Base-by-base conservation (phyloP, 2,113 vertebrate species). In the Nettapus auritus region DNA sequence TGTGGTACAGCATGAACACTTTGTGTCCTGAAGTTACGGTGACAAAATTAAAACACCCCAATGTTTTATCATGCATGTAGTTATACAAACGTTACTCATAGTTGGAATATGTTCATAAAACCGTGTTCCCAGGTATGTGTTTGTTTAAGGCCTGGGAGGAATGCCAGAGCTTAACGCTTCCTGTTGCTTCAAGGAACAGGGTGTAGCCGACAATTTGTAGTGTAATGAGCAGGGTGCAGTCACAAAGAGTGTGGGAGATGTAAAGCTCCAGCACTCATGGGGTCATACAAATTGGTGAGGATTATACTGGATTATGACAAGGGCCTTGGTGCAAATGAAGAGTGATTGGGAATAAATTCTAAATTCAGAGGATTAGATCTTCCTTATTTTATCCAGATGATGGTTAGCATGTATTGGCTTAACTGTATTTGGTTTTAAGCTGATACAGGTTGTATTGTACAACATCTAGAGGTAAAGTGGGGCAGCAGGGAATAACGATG, bases 131-230 rank as follows among this genome's bases (percentile, higher is more conserved):
- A 76, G 62, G 57, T 76, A 93, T 44, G 76, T 90, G 74, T 84
- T 91, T 91, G 84, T 46, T 93, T 86, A 82, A 93, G 91, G 64
- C 23, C 57, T 62, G 38, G 33, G 36, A 95, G 60, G 40, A 94
- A 86, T 75, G 73, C 64, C 88, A 95, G 82, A 36, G 23, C 57
- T 26, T 52, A 52, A 52, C 12, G 38, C 33, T 83, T 77, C 46
- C 64, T 67, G 8, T 19, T 68, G 31, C 89, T 95, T 94, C 82
- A 91, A 88, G 44, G 42, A 86, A 53, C 22, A 68, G 48, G 17
- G 34, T 36, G n/a, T 10, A 60, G 53, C 19, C 64, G 53, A 75
- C 33, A 68, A 93, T 75, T 59, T 62, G 23, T 40, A 60, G 26
- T 16, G 26, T 34, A 60, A 57, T 19, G 33, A 67, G 48, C 60